Evolutionary conservation across 2,888 invertebrate genomes (phyloP).

Genomic region (Aelia acuminata): DNA sequence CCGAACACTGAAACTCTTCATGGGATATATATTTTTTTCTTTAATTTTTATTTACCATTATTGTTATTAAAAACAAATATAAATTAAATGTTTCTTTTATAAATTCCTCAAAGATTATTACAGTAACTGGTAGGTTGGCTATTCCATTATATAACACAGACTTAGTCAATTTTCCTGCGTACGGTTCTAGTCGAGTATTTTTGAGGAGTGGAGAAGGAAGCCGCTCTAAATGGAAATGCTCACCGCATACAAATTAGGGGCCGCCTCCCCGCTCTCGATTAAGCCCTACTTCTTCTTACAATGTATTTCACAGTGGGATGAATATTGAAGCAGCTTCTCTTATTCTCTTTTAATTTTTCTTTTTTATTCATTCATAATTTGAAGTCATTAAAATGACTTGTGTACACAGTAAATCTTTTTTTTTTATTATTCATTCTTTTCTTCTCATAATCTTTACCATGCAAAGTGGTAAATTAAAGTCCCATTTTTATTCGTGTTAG

Average conservation of each 20-base stretch:
- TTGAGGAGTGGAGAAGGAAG: not conserved
- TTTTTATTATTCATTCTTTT: not conserved
- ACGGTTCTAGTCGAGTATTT: not conserved
- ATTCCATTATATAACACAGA: no score
- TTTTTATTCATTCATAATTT: not conserved
- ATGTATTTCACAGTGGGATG: slow-evolving; percentile 42
- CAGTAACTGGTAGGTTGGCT: no score
- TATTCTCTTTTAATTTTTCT: not conserved
- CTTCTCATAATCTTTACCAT: no score
- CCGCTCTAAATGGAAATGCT: slow-evolving; percentile 48
- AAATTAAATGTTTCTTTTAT: not conserved
- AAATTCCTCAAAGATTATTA: not conserved
- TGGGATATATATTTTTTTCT: no score
- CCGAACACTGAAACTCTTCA: no score
- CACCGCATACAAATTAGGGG: slow-evolving; percentile 46
- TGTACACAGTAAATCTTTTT: not conserved
- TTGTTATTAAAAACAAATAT: no score
- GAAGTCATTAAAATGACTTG: slow-evolving; percentile 4
- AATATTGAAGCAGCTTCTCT: slow-evolving; percentile 40
- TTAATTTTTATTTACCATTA: no score
- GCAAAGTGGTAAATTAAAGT: no score
- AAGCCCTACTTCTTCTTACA: slow-evolving; percentile 39
- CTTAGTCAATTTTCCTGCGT: slow-evolving; percentile 16
- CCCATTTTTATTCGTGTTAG: no score
- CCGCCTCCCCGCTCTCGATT: slow-evolving; percentile 1